phyloP scores from a whole-genome alignment of 1,140 invertebrate species.

The Zaprionus lachaisei region DNA sequence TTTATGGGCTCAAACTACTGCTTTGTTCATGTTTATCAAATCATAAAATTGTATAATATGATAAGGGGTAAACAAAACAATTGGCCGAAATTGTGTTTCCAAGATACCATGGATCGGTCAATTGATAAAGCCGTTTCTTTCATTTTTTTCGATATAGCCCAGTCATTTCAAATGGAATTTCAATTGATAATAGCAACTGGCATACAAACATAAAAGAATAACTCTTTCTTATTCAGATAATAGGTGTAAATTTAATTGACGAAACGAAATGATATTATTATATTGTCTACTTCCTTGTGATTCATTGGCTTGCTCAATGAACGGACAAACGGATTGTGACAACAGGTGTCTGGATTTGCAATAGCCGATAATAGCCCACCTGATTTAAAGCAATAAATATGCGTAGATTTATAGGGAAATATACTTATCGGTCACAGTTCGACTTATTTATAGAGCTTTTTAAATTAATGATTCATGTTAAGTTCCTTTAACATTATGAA shows the following conservation, averaged over 20 bases:
- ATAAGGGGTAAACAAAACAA: slow-evolving; percentile 41
- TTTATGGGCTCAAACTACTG: slow-evolving; percentile 40
- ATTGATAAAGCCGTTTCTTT: slow-evolving; percentile 13
- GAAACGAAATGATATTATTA: slow-evolving; percentile 4
- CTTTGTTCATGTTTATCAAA: slow-evolving; percentile 35
- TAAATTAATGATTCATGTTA: not conserved
- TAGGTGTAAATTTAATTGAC: slow-evolving; percentile 16
- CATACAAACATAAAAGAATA: not conserved
- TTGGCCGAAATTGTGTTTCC: slow-evolving; percentile 32
- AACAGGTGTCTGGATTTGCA: slow-evolving; percentile 34
- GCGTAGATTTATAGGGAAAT: slow-evolving; percentile 5
- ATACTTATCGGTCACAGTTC: not conserved
- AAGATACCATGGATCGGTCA: slow-evolving; percentile 27
- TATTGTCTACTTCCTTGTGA: not conserved
- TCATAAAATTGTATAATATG: slow-evolving; percentile 46
- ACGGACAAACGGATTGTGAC: not conserved
- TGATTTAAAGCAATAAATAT: slow-evolving; percentile 1
- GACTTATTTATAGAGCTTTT: not conserved
- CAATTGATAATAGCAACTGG: slow-evolving; percentile 1
- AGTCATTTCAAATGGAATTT: not conserved
- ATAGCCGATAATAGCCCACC: not conserved
- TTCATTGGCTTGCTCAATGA: slow-evolving; percentile 8
- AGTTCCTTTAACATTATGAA: not conserved
- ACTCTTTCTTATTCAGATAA: slow-evolving; percentile 11
- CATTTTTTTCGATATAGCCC: not conserved